These are phyloP conservation scores for Campoletis sonorensis DNA, from an alignment of 1,140 invertebrate species.

Conservation along the genomic window DNA sequence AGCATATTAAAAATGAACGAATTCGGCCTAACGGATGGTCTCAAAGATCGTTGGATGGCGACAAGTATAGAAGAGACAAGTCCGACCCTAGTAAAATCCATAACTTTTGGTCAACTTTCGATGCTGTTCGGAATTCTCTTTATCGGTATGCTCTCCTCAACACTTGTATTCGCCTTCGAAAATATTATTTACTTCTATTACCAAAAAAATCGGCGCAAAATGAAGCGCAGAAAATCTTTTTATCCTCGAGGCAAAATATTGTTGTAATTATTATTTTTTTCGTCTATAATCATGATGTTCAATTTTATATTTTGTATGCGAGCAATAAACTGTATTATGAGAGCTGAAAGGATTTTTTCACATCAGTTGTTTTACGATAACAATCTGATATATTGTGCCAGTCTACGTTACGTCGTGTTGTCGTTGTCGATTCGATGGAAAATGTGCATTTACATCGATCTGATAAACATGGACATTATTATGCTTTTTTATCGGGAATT, in stretches of 20 bases:
- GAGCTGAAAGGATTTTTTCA: too few relatives aligned
- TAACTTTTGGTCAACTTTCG: slow-evolving; percentile 35
- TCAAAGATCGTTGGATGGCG: slow-evolving; percentile 41
- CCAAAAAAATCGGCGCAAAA: background rate
- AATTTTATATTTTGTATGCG: too few relatives aligned
- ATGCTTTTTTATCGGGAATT: too few relatives aligned
- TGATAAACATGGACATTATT: too few relatives aligned
- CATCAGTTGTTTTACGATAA: too few relatives aligned
- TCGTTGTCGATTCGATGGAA: too few relatives aligned
- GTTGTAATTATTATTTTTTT: background rate
- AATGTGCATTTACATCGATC: too few relatives aligned
- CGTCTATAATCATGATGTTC: too few relatives aligned
- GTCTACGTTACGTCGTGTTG: too few relatives aligned
- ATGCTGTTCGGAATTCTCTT: slow-evolving; percentile 26
- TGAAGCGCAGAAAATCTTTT: background rate
- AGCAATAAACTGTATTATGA: too few relatives aligned
- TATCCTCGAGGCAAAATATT: background rate
- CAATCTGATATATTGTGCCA: too few relatives aligned
- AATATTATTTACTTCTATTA: background rate
- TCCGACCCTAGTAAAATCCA: background rate
- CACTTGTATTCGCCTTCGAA: slow-evolving; percentile 41
- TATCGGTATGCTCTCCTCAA: slow-evolving; percentile 13
- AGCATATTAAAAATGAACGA: slow-evolving; percentile 47
- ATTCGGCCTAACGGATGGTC: slow-evolving; percentile 25
- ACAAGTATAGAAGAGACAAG: background rate